Evolutionary conservation across 2,888 invertebrate genomes (phyloP).

Genomic region (Nezara viridula): DNA sequence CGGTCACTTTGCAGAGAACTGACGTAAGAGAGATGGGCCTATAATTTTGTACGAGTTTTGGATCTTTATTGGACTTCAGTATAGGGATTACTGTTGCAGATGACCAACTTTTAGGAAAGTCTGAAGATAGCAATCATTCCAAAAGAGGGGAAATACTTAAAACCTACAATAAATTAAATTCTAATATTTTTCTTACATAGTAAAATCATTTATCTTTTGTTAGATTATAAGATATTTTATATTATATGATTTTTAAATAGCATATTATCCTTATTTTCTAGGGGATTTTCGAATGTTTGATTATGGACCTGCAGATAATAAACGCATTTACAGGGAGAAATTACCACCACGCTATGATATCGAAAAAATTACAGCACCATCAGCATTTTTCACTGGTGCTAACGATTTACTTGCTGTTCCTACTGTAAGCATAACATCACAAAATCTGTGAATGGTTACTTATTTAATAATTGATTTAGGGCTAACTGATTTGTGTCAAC

Average conservation of each 20-base stretch:
- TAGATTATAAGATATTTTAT: neutral
- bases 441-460: neutral
- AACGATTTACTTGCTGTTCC: slow-evolving; percentile 65
- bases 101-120: too few species aligned
- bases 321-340: slow-evolving; percentile 59
- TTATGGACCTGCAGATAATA: slow-evolving; percentile 62
- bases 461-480: neutral
- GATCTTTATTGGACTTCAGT: too few species aligned
- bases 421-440: slow-evolving; percentile 5
- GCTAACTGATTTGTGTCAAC: neutral
- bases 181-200: neutral
- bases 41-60: too few species aligned
- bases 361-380: slow-evolving; percentile 63
- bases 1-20: too few species aligned
- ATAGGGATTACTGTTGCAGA: too few species aligned
- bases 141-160: neutral
- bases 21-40: too few species aligned
- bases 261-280: neutral
- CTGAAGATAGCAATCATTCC: neutral
- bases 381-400: slow-evolving; percentile 63
- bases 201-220: neutral
- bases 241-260: neutral
- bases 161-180: neutral
- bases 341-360: slow-evolving; percentile 64
- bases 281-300: slow-evolving; percentile 65